Evolutionary conservation across 2,113 vertebrate species (phyloP), one percentile per base, ranked within the genome.

Genomic region (Clinocottus analis): DNA sequence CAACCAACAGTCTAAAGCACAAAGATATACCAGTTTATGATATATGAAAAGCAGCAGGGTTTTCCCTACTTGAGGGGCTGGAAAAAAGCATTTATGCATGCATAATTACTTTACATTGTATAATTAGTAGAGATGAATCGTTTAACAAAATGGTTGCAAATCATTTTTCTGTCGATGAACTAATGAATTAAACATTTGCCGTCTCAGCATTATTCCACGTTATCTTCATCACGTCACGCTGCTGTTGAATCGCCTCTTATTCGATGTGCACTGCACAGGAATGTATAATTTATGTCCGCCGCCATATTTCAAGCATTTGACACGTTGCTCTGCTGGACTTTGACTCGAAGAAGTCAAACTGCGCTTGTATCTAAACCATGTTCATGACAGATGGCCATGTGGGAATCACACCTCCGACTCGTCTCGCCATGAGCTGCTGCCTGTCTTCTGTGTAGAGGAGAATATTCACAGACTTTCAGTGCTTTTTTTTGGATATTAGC

Each of bases 291-390:
- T 47, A 41, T 47, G 59, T 60, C 51, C 53, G 27, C 39, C 29
- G 39, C 55, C 55, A 53, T 51, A 14, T 61, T 83, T 80, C 10
- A 74, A 80, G 77, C 53, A 29, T 77, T 29, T 63, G 72, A 88
- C 79, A 79, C 58, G 29, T 79, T 45, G 33, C 71, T 72, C 76
- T 43, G 79, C 41, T 41, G 64, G 72, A 83, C 58, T 56, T 65
- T 66, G 27, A 62, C 23, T 60, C 7, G 2, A 59, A 60, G 33
- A 67, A 53, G 39, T 71, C 55, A 62, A 77, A 70, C 71, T 63
- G 75, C 74, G 47, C 77, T 73, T 43, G 16, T 75, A 73, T 39
- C 77, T 65, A 35, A 27, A 64, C 43, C 59, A 67, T 58, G 72
- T 47, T 59, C 58, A 49, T 65, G 69, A 64, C 56, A 77, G 69